A percentile compares a stretch with the other conserved stretches of the same genome.
Evolutionary conservation across 2,113 vertebrate genomes (phyloP).

Genomic region (Nymphicus hollandicus): DNA sequence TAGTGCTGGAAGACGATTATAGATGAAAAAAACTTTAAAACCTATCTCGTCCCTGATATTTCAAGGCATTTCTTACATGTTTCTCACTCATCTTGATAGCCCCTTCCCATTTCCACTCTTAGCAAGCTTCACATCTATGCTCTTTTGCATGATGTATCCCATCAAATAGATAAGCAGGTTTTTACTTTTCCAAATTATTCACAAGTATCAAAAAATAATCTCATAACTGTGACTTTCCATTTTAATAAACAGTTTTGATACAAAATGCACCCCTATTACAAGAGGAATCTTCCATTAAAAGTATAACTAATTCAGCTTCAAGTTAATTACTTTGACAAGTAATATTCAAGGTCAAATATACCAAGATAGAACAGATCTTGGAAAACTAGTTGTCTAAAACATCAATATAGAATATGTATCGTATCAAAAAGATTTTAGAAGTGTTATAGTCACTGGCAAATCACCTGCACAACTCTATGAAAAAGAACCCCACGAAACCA

Average conservation of each 20-base stretch:
- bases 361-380: not conserved
- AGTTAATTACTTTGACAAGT: not conserved
- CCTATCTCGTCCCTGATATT: not conserved
- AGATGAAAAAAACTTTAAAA: not conserved
- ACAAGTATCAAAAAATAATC: not conserved
- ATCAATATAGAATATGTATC: not conserved
- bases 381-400: not conserved
- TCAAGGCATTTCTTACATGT: not conserved
- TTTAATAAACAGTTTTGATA: not conserved
- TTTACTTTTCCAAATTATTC: not conserved
- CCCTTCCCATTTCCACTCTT: not conserved
- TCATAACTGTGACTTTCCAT: not conserved
- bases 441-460: not conserved
- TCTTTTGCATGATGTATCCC: not conserved
- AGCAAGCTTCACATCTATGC: not conserved
- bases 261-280: rapidly evolving
- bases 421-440: not conserved
- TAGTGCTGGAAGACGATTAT: not conserved
- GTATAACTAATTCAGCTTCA: not conserved
- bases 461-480: not conserved
- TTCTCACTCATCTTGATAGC: not conserved
- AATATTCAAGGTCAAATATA: not conserved
- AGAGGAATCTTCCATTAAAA: not conserved
- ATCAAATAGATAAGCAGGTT: not conserved
- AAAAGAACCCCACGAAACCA: not conserved